Percentiles rank a stretch among this genome's conserved stretches.
These are phyloP conservation scores for Rhinoraja longicauda DNA, from an alignment of 2,797 vertebrate genomes.

Conservation along the genomic window DNA sequence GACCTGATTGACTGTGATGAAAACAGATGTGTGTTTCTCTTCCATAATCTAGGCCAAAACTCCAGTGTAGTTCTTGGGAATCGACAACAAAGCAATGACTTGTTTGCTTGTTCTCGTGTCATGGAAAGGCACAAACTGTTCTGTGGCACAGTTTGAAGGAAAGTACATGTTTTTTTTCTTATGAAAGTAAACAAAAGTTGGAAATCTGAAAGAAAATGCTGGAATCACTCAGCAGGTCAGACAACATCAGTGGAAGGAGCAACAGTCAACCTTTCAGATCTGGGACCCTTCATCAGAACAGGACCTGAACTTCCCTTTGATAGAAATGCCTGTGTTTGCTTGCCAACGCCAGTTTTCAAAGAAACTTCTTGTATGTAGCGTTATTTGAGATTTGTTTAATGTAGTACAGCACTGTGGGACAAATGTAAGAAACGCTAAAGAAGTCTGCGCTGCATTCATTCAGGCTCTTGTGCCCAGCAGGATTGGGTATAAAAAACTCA, in stretches of 20 bases:
- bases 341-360: not conserved
- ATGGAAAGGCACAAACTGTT: not conserved
- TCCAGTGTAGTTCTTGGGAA: not conserved
- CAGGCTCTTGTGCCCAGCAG: not conserved
- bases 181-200: too few relatives aligned
- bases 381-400: not conserved
- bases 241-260: too few relatives aligned
- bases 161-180: not conserved
- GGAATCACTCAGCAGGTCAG: too few relatives aligned
- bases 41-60: not conserved
- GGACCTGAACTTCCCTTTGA: not conserved
- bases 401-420: not conserved
- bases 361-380: not conserved
- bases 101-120: not conserved
- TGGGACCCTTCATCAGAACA: not conserved
- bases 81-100: not conserved
- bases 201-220: too few relatives aligned
- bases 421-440: not conserved
- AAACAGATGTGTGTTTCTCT: not conserved
- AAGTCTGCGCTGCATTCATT: not conserved
- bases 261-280: too few relatives aligned
- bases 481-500: not conserved
- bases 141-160: not conserved
- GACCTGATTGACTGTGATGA: not conserved
- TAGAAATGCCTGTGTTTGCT: not conserved